Percentiles rank a stretch among this genome's conserved stretches.
phyloP scores from a whole-genome alignment of 1,140 invertebrate species.

The Bombus pascuorum region DNA sequence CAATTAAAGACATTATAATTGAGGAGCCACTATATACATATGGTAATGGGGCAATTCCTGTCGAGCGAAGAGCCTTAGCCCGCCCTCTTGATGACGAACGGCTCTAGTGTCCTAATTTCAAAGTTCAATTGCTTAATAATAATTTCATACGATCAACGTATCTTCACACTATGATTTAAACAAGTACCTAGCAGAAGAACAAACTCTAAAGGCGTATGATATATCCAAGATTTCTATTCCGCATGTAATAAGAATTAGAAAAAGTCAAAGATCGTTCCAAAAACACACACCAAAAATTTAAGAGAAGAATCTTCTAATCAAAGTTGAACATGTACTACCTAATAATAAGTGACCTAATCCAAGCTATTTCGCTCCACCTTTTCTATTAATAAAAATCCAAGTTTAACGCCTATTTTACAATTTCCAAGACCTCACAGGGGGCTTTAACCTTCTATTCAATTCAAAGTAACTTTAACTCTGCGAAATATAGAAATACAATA shows the following conservation, averaged over 20 bases:
- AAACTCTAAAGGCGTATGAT: background rate
- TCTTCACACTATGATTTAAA: background rate
- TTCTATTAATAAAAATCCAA: background rate
- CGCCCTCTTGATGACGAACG: background rate
- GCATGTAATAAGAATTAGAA: background rate
- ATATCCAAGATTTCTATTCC: background rate
- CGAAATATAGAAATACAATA: no score
- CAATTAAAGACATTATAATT: background rate
- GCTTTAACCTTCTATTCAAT: background rate
- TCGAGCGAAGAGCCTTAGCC: background rate
- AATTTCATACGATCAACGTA: background rate
- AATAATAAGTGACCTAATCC: no score
- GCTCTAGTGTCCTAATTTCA: background rate
- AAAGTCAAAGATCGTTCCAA: background rate
- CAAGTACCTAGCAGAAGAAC: background rate
- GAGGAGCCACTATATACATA: background rate
- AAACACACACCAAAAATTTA: no score
- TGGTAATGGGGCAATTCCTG: conserved; percentile 12
- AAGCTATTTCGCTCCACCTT: no score
- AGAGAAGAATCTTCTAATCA: no score
- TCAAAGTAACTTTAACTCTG: no score
- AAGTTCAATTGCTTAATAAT: background rate
- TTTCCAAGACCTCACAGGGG: background rate
- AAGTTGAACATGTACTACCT: background rate
- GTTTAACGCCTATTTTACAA: background rate